Base-by-base conservation (phyloP, 2,888 invertebrate genomes). In the Sturmia bella region DNA sequence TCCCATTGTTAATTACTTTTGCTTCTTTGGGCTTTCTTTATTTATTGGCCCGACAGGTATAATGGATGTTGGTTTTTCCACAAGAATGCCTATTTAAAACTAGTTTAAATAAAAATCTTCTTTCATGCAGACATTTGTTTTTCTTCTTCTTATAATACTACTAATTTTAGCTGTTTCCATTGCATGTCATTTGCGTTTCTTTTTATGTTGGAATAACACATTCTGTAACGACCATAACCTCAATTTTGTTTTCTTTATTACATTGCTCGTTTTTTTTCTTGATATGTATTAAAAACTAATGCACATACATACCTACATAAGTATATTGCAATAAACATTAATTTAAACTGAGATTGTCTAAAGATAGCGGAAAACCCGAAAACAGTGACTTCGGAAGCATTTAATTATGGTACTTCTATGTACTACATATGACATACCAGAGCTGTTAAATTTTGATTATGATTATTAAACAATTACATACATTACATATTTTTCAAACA, bases 1-100 rank as follows among this genome's bases (percentile, higher is more conserved):
- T 54, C 39, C 41, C 61, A 78, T 64, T 32, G 54, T 52, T 82
- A 78, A 82, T 82, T 78, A 70, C 78, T 74, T 37, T 64, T 57
- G 27, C 63, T 72, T 66, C 11, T 54, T 4, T 11, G 13, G 7
- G 5, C 21, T 13, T 64, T 4, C 57, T 75, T 69, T 77, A 13
- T 73, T 56, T 70, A 21, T 43, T 48, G 24, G 17, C 24, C 41
- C 27, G 9, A 6, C 13, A 15, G 27, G 41, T 41, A 41, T n/a
- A 43, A 32, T 63, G 12, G 24, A 11, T 37, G 19, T 32, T 32
- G 63, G 72, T 61, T 81, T 68, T 81, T 77, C 69, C 73, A 70
- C 59, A 32, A 64, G 41, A 66, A 45, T 54, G 78, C 59, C 48
- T 56, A 52, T 21, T 66, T 72, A 9, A 11, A 76, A 68, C 66